These are phyloP conservation scores for Lophotriccus pileatus DNA, from an alignment of 2,797 vertebrate species.

Conservation along the genomic window DNA sequence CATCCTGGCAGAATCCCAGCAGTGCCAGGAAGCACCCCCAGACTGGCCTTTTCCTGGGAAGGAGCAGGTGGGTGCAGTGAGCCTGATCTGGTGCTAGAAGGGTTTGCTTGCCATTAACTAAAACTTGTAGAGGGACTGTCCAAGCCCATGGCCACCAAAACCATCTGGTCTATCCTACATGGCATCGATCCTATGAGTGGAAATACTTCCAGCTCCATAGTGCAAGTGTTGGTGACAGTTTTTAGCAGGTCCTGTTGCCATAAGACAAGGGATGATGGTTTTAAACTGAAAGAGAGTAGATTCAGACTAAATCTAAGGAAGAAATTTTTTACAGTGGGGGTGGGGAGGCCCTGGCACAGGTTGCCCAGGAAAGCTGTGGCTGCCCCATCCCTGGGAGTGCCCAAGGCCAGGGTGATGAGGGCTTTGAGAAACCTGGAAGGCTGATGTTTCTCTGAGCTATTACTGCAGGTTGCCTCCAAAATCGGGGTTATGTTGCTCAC, in stretches of 20 bases:
- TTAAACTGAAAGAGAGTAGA: not conserved
- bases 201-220: not conserved
- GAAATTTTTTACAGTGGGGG: not conserved
- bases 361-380: not conserved
- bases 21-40: not conserved
- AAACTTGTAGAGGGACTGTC: not conserved
- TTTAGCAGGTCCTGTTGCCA: not conserved
- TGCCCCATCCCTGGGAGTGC: not conserved
- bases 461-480: not conserved
- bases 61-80: not conserved
- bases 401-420: not conserved
- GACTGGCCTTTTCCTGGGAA: not conserved
- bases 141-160: not conserved
- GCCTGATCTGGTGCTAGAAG: fast-evolving
- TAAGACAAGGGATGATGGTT: not conserved
- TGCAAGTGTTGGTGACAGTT: not conserved
- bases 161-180: not conserved
- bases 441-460: not conserved
- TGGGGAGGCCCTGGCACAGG: not conserved
- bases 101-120: not conserved
- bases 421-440: not conserved
- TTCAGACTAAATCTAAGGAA: not conserved
- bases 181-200: not conserved
- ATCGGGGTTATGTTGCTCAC: not conserved
- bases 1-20: fast-evolving